Evolutionary conservation across 1,140 invertebrate species (phyloP).

Genomic region (Oryzaephilus surinamensis): DNA sequence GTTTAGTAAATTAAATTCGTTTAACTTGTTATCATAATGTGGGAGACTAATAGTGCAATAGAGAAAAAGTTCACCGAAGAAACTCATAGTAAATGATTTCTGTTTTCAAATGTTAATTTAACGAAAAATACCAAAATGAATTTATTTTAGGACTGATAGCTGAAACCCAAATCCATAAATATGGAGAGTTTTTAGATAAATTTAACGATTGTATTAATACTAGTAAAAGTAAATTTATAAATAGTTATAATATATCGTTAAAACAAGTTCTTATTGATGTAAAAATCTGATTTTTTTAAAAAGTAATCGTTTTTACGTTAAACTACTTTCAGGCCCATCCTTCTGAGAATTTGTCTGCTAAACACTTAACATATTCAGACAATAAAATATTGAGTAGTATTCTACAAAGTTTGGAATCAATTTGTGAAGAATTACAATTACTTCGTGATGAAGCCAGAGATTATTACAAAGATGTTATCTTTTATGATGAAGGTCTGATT

Average conservation of each 20-base stretch:
- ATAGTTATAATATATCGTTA: constrained; percentile 34
- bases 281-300: constrained; percentile 24
- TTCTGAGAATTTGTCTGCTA: constrained; percentile 51
- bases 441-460: constrained; percentile 58
- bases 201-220: constrained; percentile 43
- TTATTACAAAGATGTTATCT: constrained; percentile 50
- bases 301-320: constrained; percentile 8
- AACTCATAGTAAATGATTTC: constrained; percentile 26
- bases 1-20: too few relatives aligned
- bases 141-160: constrained; percentile 38
- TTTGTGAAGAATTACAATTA: constrained; percentile 63
- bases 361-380: constrained; percentile 66
- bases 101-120: constrained; percentile 6
- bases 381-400: constrained; percentile 74
- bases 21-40: too few relatives aligned
- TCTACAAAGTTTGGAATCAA: constrained; percentile 64
- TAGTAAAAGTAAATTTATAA: constrained; percentile 40
- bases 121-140: constrained; percentile 8
- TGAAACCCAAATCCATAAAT: constrained; percentile 52
- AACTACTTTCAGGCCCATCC: constrained; percentile 35
- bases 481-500: constrained; percentile 54
- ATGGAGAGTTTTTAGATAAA: constrained; percentile 62
- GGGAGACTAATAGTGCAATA: too few relatives aligned
- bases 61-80: constrained; percentile 31
- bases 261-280: constrained; percentile 52